These are phyloP conservation scores for Embiotoca jacksoni DNA, from an alignment of 2,113 vertebrate genomes.

Conservation along the genomic window DNA sequence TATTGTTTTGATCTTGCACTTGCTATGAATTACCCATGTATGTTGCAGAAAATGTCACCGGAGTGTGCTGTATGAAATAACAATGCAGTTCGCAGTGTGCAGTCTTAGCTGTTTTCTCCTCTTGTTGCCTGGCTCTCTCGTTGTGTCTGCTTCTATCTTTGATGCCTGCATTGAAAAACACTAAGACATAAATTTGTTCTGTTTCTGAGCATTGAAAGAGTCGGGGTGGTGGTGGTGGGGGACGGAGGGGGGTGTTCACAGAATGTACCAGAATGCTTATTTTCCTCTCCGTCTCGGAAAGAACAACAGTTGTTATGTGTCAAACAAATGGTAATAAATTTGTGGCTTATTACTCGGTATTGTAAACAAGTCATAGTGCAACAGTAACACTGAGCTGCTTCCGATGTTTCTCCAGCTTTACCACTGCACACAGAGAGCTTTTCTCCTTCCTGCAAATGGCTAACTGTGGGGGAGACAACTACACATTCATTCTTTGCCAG, in stretches of 20 bases:
- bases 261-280: slow-evolving; percentile 38
- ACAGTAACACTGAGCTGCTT: slow-evolving; percentile 8
- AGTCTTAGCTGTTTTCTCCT: slow-evolving; percentile 50
- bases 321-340: slow-evolving; percentile 63
- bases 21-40: slow-evolving; percentile 71
- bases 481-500: slow-evolving; percentile 30
- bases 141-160: slow-evolving; percentile 67
- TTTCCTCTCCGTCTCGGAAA: slow-evolving; percentile 14
- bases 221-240: too few relatives aligned
- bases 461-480: slow-evolving; percentile 35
- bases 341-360: slow-evolving; percentile 49
- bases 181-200: slow-evolving; percentile 65
- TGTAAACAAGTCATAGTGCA: slow-evolving; percentile 58
- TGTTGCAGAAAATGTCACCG: slow-evolving; percentile 63
- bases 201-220: slow-evolving; percentile 54
- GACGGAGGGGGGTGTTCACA: neutral
- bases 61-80: slow-evolving; percentile 64
- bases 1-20: slow-evolving; percentile 71
- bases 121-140: slow-evolving; percentile 43
- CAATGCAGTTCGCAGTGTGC: slow-evolving; percentile 60
- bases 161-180: slow-evolving; percentile 64
- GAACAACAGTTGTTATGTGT: slow-evolving; percentile 60
- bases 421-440: neutral
- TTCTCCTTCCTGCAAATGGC: slow-evolving; percentile 18
- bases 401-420: slow-evolving; percentile 17